Evolutionary conservation across 2,797 vertebrate species (phyloP), one percentile per base, ranked within the genome.

Genomic region (Menidia menidia): DNA sequence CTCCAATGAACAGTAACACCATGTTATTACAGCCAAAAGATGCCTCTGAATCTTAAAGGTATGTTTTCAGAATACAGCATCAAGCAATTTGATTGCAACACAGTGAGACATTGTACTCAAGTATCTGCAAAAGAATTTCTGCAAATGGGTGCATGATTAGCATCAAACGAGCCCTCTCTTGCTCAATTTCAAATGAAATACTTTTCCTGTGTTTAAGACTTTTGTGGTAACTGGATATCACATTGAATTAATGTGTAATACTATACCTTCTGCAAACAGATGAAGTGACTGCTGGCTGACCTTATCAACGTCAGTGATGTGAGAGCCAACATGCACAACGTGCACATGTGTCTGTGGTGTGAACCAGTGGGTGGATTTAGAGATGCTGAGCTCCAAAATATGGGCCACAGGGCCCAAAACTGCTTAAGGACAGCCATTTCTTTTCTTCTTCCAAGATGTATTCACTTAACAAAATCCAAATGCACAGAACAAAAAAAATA

Each of bases 281-380:
- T 65, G 82, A 83, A 76, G 56, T 73, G 82, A 78, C 87, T 90
- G 83, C 84, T 93, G 91, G 90, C 87, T 88, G 89, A 92, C 90
- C 87, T 87, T 57, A 69, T 79, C 75, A 60, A 65, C 70, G 44
- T 68, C 56, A 65, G 62, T 65, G 82, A 71, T 65, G 61, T 78
- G 80, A 44, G 71, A 84, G 84, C 71, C 76, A 75, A 60, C 51
- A 25, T 52, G 77, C 16, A 15, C 53, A 14, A 58, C 50, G 64
- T 80, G 80, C 61, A 13, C 59, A 65, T 63, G 72, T 72, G 68
- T 79, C 56, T 78, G 82, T 53, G 83, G 80, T 64, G 42, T 53
- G 45, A 41, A 39, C 25, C 25, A 64, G 62, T 47, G 30, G 71
- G 78, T 83, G 73, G 83, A 60, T 84, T 88, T 82, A 85, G 83